Conservation (phyloP, 2,797 vertebrate species). For the Thripadectes ignobilis region DNA sequence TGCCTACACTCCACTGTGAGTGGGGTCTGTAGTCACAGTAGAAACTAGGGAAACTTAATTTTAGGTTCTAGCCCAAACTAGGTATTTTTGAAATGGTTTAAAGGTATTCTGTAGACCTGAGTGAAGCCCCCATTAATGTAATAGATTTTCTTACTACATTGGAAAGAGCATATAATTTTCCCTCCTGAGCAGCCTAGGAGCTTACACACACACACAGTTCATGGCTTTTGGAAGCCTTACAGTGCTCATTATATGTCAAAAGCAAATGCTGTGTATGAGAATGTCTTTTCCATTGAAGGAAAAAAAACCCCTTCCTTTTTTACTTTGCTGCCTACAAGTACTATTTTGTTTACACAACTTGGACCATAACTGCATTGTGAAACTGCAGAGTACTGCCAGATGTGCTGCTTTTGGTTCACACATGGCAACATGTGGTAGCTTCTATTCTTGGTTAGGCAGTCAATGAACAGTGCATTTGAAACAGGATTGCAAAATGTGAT, state of each 20-base stretch:
- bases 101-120: neutral
- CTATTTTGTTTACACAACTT: neutral
- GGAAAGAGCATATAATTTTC: neutral
- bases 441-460: neutral
- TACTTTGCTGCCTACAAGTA: neutral
- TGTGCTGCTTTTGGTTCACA: neutral
- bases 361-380: neutral
- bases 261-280: neutral
- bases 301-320: neutral
- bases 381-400: neutral
- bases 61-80: neutral
- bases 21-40: neutral
- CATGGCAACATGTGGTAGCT: neutral
- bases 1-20: neutral
- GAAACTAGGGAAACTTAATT: neutral
- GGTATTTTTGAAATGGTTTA: neutral
- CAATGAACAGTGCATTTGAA: neutral
- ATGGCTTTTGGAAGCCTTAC: neutral
- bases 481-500: neutral
- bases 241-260: neutral
- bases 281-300: neutral
- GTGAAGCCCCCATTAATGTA: neutral
- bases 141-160: neutral
- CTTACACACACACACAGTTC: too few species aligned
- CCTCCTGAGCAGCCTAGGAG: neutral